phyloP scores from a whole-genome alignment of 2,888 invertebrate species.

The Flexamia atlantica region DNA sequence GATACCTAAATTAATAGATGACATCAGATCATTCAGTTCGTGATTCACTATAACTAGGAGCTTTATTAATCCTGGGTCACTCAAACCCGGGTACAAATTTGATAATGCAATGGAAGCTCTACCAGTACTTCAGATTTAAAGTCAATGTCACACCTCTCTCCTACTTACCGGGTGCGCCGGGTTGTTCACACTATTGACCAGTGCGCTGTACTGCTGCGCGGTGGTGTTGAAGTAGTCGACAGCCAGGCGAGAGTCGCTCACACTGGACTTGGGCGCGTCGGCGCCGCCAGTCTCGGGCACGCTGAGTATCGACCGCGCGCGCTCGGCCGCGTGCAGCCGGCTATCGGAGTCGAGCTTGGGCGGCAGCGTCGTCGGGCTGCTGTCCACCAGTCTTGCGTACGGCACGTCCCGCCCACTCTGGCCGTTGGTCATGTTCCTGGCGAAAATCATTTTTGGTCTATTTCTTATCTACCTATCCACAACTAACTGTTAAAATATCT shows the following conservation, averaged over 20 bases:
- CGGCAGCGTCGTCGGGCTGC: slow-evolving; percentile 77
- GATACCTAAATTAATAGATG: too few species aligned
- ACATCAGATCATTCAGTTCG: too few species aligned
- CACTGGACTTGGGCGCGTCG: slow-evolving; percentile 85
- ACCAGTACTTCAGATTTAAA: too few species aligned
- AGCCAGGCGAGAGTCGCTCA: slow-evolving; percentile 91
- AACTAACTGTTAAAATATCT: too few species aligned
- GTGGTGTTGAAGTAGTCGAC: slow-evolving; percentile 81
- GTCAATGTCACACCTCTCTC: too few species aligned
- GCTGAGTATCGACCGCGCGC: slow-evolving; percentile 75
- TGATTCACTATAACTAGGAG: too few species aligned
- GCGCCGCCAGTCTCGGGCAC: slow-evolving; percentile 77
- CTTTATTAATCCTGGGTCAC: too few species aligned
- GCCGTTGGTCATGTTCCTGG: slow-evolving; percentile 67
- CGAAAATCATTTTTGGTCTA: too few species aligned
- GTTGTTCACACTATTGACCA: slow-evolving; percentile 64
- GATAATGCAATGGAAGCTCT: too few species aligned
- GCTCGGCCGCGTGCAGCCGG: slow-evolving; percentile 79
- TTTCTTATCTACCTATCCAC: too few species aligned
- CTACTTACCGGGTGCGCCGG: slow-evolving; percentile 29
- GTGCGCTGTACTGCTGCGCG: slow-evolving; percentile 68
- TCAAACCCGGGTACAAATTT: too few species aligned
- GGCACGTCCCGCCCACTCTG: slow-evolving; percentile 80
- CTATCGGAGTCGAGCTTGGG: slow-evolving; percentile 86
- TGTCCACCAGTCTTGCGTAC: slow-evolving; percentile 87